These are phyloP conservation scores for Centroberyx gerrardi DNA, from an alignment of 2,797 vertebrate species.

Conservation along the genomic window DNA sequence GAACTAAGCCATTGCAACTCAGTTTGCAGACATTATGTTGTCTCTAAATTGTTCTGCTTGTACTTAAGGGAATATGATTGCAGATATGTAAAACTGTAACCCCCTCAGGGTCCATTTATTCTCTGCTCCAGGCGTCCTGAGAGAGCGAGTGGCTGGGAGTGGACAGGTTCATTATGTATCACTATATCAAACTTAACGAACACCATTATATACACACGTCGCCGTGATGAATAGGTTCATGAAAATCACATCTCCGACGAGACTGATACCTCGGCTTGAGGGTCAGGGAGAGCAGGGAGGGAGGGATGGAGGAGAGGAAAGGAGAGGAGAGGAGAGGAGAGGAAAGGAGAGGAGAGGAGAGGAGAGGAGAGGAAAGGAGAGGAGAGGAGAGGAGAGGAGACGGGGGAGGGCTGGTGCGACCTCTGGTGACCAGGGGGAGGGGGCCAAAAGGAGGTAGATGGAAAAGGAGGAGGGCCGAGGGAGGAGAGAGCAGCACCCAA, in stretches of 20 bases:
- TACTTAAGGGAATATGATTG: neutral
- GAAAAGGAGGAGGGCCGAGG: constrained; percentile 38
- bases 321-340: neutral
- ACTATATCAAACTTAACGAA: constrained; percentile 39
- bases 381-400: neutral
- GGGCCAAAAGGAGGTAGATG: constrained; percentile 18
- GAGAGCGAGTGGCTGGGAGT: neutral
- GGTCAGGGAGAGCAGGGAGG: constrained; percentile 9
- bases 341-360: neutral
- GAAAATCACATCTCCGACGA: constrained; percentile 80
- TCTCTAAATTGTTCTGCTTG: neutral
- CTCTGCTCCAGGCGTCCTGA: neutral
- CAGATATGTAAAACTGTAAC: neutral
- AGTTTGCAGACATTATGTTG: neutral
- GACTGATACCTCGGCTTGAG: constrained; percentile 65
- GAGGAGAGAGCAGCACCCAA: constrained; percentile 54
- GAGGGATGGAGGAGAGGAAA: neutral
- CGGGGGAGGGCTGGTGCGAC: constrained; percentile 19
- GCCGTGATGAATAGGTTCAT: constrained; percentile 84
- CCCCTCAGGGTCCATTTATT: constrained; percentile 6
- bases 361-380: constrained; percentile 14
- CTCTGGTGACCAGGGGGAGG: constrained; percentile 16
- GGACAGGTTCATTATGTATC: constrained; percentile 24
- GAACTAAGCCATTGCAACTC: neutral
- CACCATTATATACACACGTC: constrained; percentile 69